A percentile compares a stretch with the other conserved stretches of the same genome.
phyloP scores from a whole-genome alignment of 2,888 invertebrate species.

The Antheraea assamensis region DNA sequence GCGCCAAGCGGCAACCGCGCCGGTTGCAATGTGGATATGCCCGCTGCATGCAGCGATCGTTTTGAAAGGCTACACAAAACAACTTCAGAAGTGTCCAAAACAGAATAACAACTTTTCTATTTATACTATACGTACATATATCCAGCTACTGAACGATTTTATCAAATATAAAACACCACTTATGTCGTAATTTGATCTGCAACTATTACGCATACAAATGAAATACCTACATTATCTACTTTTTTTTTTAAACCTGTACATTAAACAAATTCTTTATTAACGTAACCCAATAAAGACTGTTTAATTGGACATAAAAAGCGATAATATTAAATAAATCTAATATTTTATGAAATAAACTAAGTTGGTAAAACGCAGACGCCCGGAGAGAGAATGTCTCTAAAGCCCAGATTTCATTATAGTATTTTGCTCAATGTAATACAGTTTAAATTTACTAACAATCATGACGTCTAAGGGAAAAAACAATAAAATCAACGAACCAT shows the following conservation, averaged over 20 bases:
- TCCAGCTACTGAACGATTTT: background rate
- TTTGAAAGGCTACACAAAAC: conserved; percentile 6
- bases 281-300: too few species aligned
- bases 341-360: too few species aligned
- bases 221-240: background rate
- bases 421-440: too few species aligned
- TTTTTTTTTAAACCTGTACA: too few species aligned
- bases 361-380: too few species aligned
- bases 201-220: background rate
- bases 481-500: background rate
- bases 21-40: conserved; percentile 4
- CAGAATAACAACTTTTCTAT: conserved; percentile 7
- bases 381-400: too few species aligned
- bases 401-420: too few species aligned
- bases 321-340: too few species aligned
- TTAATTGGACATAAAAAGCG: too few species aligned
- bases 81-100: conserved; percentile 4
- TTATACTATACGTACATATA: background rate
- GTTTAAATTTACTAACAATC: too few species aligned
- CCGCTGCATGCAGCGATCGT: background rate
- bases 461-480: too few species aligned
- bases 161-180: background rate
- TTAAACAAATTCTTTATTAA: too few species aligned
- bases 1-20: conserved; percentile 43
- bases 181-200: background rate